phyloP scores from a whole-genome alignment of 2,797 vertebrate species.

The Parauchenoglanis punctatus region DNA sequence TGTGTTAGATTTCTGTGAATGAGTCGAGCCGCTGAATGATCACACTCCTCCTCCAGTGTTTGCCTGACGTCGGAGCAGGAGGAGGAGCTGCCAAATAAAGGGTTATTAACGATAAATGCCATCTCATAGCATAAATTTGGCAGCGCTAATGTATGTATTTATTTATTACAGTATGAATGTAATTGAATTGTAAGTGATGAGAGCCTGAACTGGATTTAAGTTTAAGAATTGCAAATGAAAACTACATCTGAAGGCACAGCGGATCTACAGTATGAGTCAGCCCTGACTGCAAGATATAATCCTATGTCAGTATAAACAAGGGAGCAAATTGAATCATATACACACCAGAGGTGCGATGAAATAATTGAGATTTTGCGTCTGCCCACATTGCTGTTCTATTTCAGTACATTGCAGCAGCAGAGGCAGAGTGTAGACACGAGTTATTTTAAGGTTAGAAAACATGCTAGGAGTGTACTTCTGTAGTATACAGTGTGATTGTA shows the following conservation, averaged over 20 bases:
- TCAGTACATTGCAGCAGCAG: neutral
- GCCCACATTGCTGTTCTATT: neutral
- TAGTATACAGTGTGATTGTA: neutral
- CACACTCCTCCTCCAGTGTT: slow-evolving; percentile 80
- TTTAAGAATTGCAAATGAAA: neutral
- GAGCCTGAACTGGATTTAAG: neutral
- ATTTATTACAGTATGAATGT: neutral
- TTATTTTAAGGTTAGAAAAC: slow-evolving; percentile 40
- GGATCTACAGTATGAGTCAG: neutral
- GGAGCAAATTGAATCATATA: neutral
- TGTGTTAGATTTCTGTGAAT: slow-evolving; percentile 53
- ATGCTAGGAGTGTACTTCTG: neutral
- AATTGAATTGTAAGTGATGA: neutral
- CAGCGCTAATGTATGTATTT: neutral
- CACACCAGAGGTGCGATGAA: neutral
- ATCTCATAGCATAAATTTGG: neutral
- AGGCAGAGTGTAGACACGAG: slow-evolving; percentile 5
- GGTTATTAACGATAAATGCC: neutral
- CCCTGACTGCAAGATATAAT: neutral
- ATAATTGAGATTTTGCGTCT: slow-evolving; percentile 19
- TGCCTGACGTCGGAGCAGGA: slow-evolving; percentile 83
- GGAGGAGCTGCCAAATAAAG: slow-evolving; percentile 76
- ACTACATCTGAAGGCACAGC: neutral
- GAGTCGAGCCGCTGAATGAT: slow-evolving; percentile 74
- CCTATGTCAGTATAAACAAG: neutral